These are phyloP conservation scores for Lepisosteus osseus DNA, from an alignment of 2,113 vertebrate genomes.

Conservation along the genomic window DNA sequence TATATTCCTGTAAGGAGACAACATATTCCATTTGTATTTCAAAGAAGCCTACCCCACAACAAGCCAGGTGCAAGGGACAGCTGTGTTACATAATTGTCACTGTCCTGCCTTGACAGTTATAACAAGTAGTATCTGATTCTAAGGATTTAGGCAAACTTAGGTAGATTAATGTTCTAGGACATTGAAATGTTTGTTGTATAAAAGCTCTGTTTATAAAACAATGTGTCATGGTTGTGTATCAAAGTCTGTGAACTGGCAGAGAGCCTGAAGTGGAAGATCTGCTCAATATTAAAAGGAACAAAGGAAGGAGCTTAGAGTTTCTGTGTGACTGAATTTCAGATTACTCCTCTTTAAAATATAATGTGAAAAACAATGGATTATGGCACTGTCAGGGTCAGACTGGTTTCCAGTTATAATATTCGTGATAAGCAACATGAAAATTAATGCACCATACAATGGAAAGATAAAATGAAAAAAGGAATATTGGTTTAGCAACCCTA, in stretches of 20 bases:
- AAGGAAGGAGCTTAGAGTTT: constrained; percentile 39
- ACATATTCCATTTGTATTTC: too few relatives aligned
- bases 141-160: constrained; percentile 63
- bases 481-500: too few relatives aligned
- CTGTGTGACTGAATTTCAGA: constrained; percentile 58
- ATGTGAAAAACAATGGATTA: constrained; percentile 56
- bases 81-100: constrained; percentile 63
- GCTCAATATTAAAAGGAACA: constrained; percentile 45
- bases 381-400: constrained; percentile 51
- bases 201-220: constrained; percentile 69
- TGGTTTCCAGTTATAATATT: too few relatives aligned
- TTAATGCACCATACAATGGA: too few relatives aligned
- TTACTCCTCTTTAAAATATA: constrained; percentile 52
- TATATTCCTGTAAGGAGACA: too few relatives aligned
- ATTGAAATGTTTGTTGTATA: constrained; percentile 67
- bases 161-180: constrained; percentile 66
- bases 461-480: too few relatives aligned
- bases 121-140: constrained; percentile 69
- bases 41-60: too few relatives aligned
- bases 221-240: constrained; percentile 53
- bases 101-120: constrained; percentile 53
- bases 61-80: constrained; percentile 47
- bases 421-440: too few relatives aligned
- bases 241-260: constrained; percentile 57
- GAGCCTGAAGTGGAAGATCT: constrained; percentile 49